Evolutionary conservation across 2,113 vertebrate species (phyloP).

Genomic region (Toxotes chatareus): DNA sequence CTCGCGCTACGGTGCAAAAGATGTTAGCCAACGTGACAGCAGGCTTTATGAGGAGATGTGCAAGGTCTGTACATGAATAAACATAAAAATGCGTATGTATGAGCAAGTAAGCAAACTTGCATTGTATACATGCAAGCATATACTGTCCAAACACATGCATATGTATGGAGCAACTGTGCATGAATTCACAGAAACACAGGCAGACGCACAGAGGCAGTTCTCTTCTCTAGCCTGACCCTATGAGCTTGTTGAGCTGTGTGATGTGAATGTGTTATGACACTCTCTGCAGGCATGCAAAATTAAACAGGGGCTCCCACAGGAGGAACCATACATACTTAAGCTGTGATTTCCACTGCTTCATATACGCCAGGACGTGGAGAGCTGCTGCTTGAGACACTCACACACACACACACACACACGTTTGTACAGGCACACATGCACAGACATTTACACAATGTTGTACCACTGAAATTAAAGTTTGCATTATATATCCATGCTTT

Average conservation of each 20-base stretch:
- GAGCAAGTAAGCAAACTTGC: conserved; percentile 5
- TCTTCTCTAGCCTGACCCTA: conserved; percentile 54
- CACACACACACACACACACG: background rate
- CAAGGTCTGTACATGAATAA: conserved; percentile 20
- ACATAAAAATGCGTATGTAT: background rate
- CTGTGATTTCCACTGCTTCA: conserved; percentile 71
- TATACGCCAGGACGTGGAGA: conserved; percentile 37
- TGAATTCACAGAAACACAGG: conserved; percentile 19
- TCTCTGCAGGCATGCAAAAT: conserved; percentile 80
- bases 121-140: conserved; percentile 1
- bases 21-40: conserved; percentile 9
- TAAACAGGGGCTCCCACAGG: conserved; percentile 76
- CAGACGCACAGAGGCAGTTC: conserved; percentile 12
- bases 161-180: conserved; percentile 39
- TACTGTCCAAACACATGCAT: conserved; percentile 12
- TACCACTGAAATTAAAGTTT: conserved; percentile 35
- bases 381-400: conserved; percentile 21
- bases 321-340: conserved; percentile 76
- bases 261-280: conserved; percentile 81
- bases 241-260: conserved; percentile 76
- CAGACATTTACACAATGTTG: conserved; percentile 18
- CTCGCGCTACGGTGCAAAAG: background rate
- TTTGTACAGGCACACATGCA: background rate
- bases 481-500: conserved; percentile 45
- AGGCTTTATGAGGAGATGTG: background rate